These are phyloP conservation scores for Napeogenes inachia DNA, from an alignment of 2,888 invertebrate species.

Conservation along the genomic window DNA sequence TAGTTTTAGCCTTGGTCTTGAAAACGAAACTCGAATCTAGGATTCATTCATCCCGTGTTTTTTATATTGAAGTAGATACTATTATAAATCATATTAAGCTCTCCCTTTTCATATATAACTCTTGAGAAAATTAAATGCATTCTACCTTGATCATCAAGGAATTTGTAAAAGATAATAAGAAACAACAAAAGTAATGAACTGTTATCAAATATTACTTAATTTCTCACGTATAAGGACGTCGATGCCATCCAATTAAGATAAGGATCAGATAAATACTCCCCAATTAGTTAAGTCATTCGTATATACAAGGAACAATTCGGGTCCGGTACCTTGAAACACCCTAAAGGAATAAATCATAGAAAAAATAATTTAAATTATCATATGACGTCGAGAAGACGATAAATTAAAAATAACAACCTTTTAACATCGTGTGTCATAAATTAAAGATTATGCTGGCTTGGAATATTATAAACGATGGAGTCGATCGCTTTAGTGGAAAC, in stretches of 20 bases:
- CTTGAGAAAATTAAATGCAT: not conserved
- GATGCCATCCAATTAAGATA: conserved; percentile 37
- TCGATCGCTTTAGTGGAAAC: conserved; percentile 12
- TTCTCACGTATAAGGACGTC: conserved; percentile 18
- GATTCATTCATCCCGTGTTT: too few relatives aligned
- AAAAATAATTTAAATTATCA: conserved; percentile 20
- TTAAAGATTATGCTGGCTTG: not conserved
- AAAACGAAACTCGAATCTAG: too few relatives aligned
- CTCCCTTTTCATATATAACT: too few relatives aligned
- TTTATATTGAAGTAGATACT: too few relatives aligned
- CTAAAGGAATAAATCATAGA: conserved; percentile 25
- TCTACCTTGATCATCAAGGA: not conserved
- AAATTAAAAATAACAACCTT: conserved; percentile 4
- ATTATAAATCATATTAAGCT: too few relatives aligned
- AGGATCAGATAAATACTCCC: conserved; percentile 32
- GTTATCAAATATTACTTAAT: not conserved
- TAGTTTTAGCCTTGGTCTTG: too few relatives aligned
- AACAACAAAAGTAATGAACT: not conserved
- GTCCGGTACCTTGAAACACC: conserved; percentile 29
- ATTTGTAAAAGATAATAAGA: not conserved
- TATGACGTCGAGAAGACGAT: not conserved
- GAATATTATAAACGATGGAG: too few relatives aligned
- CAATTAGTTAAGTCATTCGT: conserved; percentile 24
- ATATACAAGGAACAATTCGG: not conserved
- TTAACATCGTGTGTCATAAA: not conserved